These are phyloP conservation scores for Alces alces DNA, from an alignment of 2,113 vertebrate genomes.

Conservation along the genomic window DNA sequence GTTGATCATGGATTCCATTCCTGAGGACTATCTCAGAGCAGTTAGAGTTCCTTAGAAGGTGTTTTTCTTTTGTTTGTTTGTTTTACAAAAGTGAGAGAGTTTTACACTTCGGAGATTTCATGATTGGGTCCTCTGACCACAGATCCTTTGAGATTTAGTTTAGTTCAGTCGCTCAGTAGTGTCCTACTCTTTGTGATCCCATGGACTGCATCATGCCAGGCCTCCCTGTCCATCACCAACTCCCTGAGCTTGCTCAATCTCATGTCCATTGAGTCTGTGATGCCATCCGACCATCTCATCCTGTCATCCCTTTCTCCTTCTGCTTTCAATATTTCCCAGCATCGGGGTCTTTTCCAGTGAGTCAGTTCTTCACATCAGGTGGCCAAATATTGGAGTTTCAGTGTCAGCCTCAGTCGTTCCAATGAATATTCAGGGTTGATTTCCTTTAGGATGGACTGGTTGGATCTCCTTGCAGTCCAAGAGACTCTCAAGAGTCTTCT, in stretches of 20 bases:
- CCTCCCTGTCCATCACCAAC: neutral
- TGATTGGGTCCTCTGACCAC: neutral
- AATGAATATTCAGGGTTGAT: neutral
- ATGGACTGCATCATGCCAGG: neutral
- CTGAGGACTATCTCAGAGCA: neutral
- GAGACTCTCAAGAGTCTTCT: neutral
- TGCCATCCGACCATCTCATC: neutral
- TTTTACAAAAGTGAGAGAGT: neutral
- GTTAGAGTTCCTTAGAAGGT: neutral
- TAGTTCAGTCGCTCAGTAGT: neutral
- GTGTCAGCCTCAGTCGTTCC: neutral
- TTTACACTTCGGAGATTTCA: neutral
- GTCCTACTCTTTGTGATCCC: neutral
- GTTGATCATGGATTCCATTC: neutral
- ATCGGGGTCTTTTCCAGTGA: neutral
- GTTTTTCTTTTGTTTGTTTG: neutral
- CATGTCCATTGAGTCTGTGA: neutral
- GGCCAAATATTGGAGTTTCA: neutral
- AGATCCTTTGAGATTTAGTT: neutral
- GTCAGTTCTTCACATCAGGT: neutral
- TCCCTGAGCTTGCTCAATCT: neutral
- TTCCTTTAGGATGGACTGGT: neutral
- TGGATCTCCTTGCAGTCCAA: neutral
- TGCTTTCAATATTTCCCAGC: neutral
- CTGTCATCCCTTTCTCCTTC: neutral